A percentile compares a stretch with the other conserved stretches of the same genome.
Evolutionary conservation across 2,797 vertebrate genomes (phyloP).

Genomic region (Enteromius argenteus): DNA sequence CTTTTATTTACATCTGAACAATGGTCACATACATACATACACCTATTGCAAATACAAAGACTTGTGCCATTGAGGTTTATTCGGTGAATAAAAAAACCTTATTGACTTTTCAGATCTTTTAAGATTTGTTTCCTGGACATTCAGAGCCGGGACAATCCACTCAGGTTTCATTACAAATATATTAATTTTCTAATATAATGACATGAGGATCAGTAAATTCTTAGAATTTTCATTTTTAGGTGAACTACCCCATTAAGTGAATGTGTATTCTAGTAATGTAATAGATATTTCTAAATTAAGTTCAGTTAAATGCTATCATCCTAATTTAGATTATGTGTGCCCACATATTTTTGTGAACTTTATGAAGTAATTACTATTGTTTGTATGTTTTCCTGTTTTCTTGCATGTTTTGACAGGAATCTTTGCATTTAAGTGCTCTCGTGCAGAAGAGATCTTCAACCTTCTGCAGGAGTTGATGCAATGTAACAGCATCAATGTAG

Average conservation of each 20-base stretch:
- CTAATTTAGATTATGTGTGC: constrained; percentile 3
- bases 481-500: constrained; percentile 96
- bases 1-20: background rate
- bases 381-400: background rate
- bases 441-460: constrained; percentile 98
- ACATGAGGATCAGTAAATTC: background rate
- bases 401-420: constrained; percentile 81
- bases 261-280: background rate
- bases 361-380: background rate
- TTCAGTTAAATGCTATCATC: background rate
- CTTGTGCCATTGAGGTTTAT: background rate
- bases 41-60: background rate
- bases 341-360: background rate
- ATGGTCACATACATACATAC: background rate
- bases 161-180: background rate
- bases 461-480: constrained; percentile 99
- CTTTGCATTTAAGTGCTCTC: constrained; percentile 97
- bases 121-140: background rate
- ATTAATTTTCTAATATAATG: background rate
- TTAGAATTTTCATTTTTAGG: background rate
- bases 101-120: background rate
- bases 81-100: background rate
- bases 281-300: background rate
- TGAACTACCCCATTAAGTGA: background rate
- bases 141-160: background rate